These are phyloP conservation scores for Embidobia sp. DNA, from an alignment of 2,888 invertebrate genomes.

Conservation along the genomic window DNA sequence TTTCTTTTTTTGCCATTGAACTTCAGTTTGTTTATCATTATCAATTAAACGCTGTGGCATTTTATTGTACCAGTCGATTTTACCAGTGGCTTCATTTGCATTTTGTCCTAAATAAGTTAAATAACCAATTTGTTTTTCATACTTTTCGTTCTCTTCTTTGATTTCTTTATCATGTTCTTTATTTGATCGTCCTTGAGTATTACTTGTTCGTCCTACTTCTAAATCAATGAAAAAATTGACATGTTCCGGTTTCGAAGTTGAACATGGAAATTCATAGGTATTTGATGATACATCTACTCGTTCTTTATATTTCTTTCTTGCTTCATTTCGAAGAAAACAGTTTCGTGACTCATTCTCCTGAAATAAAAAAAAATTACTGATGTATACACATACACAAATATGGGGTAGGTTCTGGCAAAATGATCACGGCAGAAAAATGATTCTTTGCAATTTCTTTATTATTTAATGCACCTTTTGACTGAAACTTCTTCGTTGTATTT, in stretches of 20 bases:
- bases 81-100: conserved; percentile 91
- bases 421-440: too few relatives aligned
- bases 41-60: conserved; percentile 84
- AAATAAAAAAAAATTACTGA: conserved; percentile 73
- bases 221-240: conserved; percentile 94
- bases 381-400: too few relatives aligned
- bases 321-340: conserved; percentile 86
- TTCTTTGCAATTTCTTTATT: too few relatives aligned
- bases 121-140: conserved; percentile 98
- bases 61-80: conserved; percentile 94
- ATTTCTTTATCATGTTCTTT: conserved; percentile 94
- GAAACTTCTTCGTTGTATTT: too few relatives aligned
- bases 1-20: conserved; percentile 86
- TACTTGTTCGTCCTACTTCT: conserved; percentile 87
- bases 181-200: conserved; percentile 85
- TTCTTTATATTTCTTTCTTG: conserved; percentile 82
- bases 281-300: conserved; percentile 54
- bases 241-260: conserved; percentile 82
- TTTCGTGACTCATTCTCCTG: conserved; percentile 93
- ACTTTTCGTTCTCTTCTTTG: conserved; percentile 95
- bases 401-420: too few relatives aligned
- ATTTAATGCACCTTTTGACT: too few relatives aligned
- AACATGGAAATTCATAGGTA: background rate
- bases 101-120: conserved; percentile 97
- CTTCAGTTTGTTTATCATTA: conserved; percentile 84